Evolutionary conservation across 2,797 vertebrate species (phyloP).

Genomic region (Periparus ater): DNA sequence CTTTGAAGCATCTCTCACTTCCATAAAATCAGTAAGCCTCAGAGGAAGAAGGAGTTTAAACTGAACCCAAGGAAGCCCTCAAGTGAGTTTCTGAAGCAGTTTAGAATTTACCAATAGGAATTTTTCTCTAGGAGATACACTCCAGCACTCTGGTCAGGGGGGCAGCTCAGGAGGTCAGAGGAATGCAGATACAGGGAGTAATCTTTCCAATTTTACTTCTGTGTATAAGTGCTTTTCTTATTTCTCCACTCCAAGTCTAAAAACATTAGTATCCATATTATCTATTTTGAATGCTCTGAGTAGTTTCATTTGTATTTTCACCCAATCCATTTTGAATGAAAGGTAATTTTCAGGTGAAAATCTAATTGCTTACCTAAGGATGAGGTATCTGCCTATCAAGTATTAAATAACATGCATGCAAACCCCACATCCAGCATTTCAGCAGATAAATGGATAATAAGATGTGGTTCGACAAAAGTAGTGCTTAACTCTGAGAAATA

Average conservation of each 20-base stretch:
- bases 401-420: background rate
- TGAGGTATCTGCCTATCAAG: background rate
- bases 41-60: background rate
- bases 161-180: background rate
- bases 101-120: background rate
- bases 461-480: background rate
- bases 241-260: background rate
- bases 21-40: background rate
- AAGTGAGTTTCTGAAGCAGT: background rate
- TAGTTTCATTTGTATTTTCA: background rate
- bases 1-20: background rate
- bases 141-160: background rate
- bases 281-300: background rate
- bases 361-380: background rate
- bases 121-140: background rate
- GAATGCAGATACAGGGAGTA: background rate
- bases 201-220: background rate
- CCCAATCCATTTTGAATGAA: background rate
- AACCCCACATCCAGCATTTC: background rate
- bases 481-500: background rate
- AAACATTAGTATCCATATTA: background rate
- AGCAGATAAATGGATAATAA: background rate
- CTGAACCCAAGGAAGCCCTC: background rate
- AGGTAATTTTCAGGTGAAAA: background rate
- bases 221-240: background rate